Base-by-base conservation (phyloP, 35 echinoderm and acorn worm species). In the Ophiothrix spiculata region DNA sequence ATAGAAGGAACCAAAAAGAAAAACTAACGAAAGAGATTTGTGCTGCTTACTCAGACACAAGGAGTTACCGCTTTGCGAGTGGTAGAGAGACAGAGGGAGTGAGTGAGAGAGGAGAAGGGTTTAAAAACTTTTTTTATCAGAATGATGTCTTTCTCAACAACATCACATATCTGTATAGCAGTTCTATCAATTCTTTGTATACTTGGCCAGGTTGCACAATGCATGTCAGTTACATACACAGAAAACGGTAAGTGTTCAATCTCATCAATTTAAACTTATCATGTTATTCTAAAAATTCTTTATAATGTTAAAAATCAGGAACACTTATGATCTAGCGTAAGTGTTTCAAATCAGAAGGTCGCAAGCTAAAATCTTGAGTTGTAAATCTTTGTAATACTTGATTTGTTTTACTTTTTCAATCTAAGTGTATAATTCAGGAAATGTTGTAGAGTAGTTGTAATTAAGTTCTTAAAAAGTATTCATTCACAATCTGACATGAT, bases 131-230 rank as follows among this genome's bases (percentile, higher is more conserved):
- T 49, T 49, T 19, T 69, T n/a, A n/a, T 69, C 60, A 69, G 29
- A 12, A 69, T 69, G 60, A 28, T 69, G 17, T 69, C 60, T 1
- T 69, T 69, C 2, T 69, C 60, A 69, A 69, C 60, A 69, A 69
- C 60, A 10, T 69, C 60, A 69, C 60, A 69, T 69, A 69, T 69
- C 25, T 69, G 60, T 69, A 69, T 69, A 69, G 60, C 60, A 69
- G 25, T 69, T 10, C 3, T 69, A 69, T 69, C 60, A 69, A 25
- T 69, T 4, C 60, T 69, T 15, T 69, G 17, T n/a, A 69, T 69
- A 12, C 23, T 69, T 15, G 60, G 60, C 60, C 60, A 69, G 25
- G 60, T 69, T 69, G 60, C 60, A 69, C 60, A 69, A 69, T 69
- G 60, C 60, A 10, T 69, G 60, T 69, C 60, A 69, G 16, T 69